phyloP scores from a whole-genome alignment of 1,140 invertebrate species.

The Formica selysi region DNA sequence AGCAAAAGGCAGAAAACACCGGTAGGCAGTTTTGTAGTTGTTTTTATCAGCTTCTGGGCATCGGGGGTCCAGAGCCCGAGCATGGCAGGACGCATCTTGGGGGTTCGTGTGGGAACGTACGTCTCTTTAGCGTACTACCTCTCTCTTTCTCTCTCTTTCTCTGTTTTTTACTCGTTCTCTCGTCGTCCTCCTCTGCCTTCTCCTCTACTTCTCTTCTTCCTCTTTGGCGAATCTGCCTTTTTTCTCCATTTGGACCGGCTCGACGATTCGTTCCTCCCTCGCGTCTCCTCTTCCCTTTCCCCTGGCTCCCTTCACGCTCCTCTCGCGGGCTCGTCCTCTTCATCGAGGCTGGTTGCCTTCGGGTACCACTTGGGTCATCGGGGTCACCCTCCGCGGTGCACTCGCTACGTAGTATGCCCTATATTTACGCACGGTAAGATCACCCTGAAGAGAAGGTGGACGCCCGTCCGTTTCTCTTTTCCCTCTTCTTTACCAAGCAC shows the following conservation, averaged over 20 bases:
- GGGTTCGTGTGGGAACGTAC: slow-evolving; percentile 86
- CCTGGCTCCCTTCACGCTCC: slow-evolving; percentile 37
- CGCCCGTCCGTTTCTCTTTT: slow-evolving; percentile 21
- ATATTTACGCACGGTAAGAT: slow-evolving; percentile 83
- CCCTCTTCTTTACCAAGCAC: slow-evolving; percentile 14
- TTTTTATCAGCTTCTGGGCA: slow-evolving; percentile 87
- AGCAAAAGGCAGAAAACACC: slow-evolving; percentile 86
- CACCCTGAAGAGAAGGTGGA: slow-evolving; percentile 77
- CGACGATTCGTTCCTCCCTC: slow-evolving; percentile 68
- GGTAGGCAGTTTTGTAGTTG: slow-evolving; percentile 87
- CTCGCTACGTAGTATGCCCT: slow-evolving; percentile 80
- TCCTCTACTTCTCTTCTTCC: slow-evolving; percentile 38
- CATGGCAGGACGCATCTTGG: slow-evolving; percentile 85
- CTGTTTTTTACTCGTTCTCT: slow-evolving; percentile 31
- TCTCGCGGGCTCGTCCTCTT: slow-evolving; percentile 66
- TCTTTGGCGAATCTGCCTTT: slow-evolving; percentile 52
- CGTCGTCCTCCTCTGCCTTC: slow-evolving; percentile 10
- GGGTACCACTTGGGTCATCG: slow-evolving; percentile 77
- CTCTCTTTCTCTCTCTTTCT: slow-evolving; percentile 38
- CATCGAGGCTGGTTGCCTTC: slow-evolving; percentile 70
- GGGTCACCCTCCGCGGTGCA: slow-evolving; percentile 80
- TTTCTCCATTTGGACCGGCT: slow-evolving; percentile 57
- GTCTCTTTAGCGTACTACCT: slow-evolving; percentile 84
- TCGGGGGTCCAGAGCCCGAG: slow-evolving; percentile 80
- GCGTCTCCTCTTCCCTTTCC: slow-evolving; percentile 2